Percentiles rank a stretch among this genome's conserved stretches.
These are phyloP conservation scores for Drosophila virilis DNA, from an alignment of 1,140 invertebrate species.

Conservation along the genomic window DNA sequence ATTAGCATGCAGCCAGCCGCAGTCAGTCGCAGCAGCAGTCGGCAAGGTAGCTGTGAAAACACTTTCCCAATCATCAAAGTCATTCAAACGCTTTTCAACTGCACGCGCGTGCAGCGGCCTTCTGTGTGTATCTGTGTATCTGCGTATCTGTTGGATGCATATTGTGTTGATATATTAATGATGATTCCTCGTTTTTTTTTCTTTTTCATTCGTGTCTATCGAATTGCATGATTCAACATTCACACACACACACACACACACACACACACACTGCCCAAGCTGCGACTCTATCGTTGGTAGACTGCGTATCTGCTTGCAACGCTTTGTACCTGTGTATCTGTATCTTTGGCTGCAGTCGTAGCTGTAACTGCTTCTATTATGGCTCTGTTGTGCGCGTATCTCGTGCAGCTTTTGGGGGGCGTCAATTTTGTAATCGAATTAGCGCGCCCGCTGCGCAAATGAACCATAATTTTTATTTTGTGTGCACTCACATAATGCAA, in stretches of 20 bases:
- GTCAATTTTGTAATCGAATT: slow-evolving; percentile 79
- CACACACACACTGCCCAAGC: slow-evolving; percentile 52
- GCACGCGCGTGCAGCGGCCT: slow-evolving; percentile 51
- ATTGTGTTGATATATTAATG: slow-evolving; percentile 81
- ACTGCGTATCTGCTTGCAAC: slow-evolving; percentile 52
- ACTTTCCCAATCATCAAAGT: slow-evolving; percentile 82
- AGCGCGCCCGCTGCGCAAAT: slow-evolving; percentile 71
- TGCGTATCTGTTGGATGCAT: slow-evolving; percentile 65
- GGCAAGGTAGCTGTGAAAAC: slow-evolving; percentile 64
- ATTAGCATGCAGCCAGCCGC: slow-evolving; percentile 39
- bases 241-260: slow-evolving; percentile 17
- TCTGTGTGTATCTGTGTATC: slow-evolving; percentile 11
- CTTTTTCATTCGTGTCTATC: slow-evolving; percentile 78
- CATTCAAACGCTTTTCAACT: slow-evolving; percentile 74
- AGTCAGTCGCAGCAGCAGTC: slow-evolving; percentile 16
- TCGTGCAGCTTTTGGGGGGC: slow-evolving; percentile 43
- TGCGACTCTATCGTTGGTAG: slow-evolving; percentile 19
- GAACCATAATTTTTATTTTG: slow-evolving; percentile 57
- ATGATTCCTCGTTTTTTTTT: slow-evolving; percentile 81
- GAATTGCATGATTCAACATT: slow-evolving; percentile 78
- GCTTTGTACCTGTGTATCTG: slow-evolving; percentile 23
- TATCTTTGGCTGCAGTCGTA: slow-evolving; percentile 7
- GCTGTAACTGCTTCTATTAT: slow-evolving; percentile 26
- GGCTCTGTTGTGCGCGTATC: slow-evolving; percentile 16
- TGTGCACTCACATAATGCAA: slow-evolving; percentile 7